Evolutionary conservation across 2,888 invertebrate species (phyloP).

Genomic region (Acrobeloides nanus): DNA sequence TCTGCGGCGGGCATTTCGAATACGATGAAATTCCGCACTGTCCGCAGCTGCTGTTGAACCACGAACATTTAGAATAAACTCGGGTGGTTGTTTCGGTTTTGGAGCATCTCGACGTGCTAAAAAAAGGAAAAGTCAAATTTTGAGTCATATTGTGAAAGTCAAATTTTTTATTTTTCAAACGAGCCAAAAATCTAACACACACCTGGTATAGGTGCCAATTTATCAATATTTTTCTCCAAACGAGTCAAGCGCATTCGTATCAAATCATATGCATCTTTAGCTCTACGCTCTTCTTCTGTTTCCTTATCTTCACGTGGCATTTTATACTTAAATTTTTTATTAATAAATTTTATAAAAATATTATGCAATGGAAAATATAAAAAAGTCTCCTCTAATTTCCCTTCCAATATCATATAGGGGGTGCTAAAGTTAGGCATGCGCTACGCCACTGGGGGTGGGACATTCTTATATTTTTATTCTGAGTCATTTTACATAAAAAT

Average conservation of each 20-base stretch:
- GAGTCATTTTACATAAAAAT: no score
- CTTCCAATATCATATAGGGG: background rate
- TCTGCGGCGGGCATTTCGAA: conserved; percentile 81
- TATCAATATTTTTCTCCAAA: conserved; percentile 45
- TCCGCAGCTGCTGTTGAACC: conserved; percentile 99
- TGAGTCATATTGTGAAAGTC: no score
- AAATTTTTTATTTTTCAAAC: no score
- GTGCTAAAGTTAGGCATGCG: background rate
- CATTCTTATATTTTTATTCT: no score
- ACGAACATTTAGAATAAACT: conserved; percentile 97
- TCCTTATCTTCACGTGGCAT: conserved; percentile 14
- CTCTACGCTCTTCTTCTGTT: conserved; percentile 40
- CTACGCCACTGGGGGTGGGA: background rate
- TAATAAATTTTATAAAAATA: background rate
- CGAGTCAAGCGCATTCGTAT: conserved; percentile 41
- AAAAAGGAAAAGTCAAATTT: no score
- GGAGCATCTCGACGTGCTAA: conserved; percentile 75
- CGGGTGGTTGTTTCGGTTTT: conserved; percentile 72
- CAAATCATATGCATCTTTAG: conserved; percentile 44
- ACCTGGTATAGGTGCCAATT: no score
- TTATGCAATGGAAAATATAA: background rate
- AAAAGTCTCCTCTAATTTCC: background rate
- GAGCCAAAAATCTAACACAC: no score
- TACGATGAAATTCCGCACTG: conserved; percentile 97
- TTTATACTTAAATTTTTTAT: background rate